Conservation (phyloP, 2,113 vertebrate species). For the Cyrtonyx montezumae region DNA sequence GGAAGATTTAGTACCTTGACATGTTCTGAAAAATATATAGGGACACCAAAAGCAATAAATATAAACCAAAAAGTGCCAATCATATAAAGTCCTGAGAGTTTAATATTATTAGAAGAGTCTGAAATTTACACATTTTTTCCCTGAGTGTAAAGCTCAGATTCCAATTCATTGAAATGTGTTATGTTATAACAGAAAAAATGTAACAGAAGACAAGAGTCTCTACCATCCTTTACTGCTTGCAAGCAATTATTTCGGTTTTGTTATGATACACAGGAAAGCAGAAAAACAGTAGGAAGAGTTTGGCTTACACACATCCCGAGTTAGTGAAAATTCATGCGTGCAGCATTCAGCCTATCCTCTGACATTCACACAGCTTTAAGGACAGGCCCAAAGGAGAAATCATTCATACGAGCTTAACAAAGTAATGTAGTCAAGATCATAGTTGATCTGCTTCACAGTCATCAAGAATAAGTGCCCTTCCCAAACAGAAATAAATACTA, state of each 20-base stretch:
- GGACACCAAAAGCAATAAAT: conserved; percentile 60
- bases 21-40: conserved; percentile 68
- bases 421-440: not conserved
- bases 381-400: not conserved
- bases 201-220: not conserved
- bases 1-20: conserved; percentile 62
- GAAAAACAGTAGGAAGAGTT: not conserved
- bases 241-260: not conserved
- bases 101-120: conserved; percentile 64
- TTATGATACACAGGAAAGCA: not conserved
- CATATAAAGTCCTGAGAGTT: conserved; percentile 50
- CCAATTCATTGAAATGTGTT: not conserved
- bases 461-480: not conserved
- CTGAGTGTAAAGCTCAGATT: not conserved
- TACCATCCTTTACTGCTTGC: not conserved
- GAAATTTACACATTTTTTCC: conserved; percentile 17
- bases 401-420: not conserved
- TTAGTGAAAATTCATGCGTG: not conserved
- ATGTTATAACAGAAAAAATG: not conserved
- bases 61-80: conserved; percentile 62
- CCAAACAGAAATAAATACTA: not conserved
- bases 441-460: not conserved
- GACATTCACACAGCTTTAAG: not conserved
- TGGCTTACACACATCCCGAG: not conserved
- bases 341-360: not conserved